Conservation (phyloP, 2,888 invertebrate genomes). For the Drosophila meridiana region DNA sequence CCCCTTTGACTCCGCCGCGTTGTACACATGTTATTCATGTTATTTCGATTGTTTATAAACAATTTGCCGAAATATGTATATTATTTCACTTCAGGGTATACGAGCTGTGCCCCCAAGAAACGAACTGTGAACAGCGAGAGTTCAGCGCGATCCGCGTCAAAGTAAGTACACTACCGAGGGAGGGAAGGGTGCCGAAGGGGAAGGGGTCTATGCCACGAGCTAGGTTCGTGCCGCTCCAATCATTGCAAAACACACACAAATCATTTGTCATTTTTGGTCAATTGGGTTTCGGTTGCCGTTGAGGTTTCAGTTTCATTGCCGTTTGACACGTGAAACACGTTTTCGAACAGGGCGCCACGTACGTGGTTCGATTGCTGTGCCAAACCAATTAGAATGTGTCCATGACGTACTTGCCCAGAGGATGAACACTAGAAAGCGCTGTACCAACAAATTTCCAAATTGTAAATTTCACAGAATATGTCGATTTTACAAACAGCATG, state of each 20-base stretch:
- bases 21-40: conserved; percentile 55
- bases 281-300: conserved; percentile 21
- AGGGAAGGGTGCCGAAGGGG: not conserved
- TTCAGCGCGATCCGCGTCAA: conserved; percentile 84
- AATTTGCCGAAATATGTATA: conserved; percentile 35
- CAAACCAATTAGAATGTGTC: conserved; percentile 20
- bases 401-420: conserved; percentile 2
- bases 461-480: not conserved
- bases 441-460: not conserved
- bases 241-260: conserved; percentile 27
- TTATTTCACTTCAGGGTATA: conserved; percentile 76
- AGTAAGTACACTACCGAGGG: conserved; percentile 67
- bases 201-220: conserved; percentile 29
- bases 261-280: conserved; percentile 30
- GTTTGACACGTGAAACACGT: conserved; percentile 71
- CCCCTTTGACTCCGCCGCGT: not conserved
- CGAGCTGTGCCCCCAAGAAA: conserved; percentile 83
- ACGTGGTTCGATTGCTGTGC: conserved; percentile 45
- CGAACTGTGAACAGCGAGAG: conserved; percentile 83
- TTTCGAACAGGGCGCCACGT: conserved; percentile 40
- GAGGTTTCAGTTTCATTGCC: conserved; percentile 15
- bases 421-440: not conserved
- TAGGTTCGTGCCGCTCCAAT: conserved; percentile 58
- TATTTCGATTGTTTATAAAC: conserved; percentile 57
- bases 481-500: not conserved